Base-by-base conservation (phyloP, 2,113 vertebrate species). In the Anarhynchus alexandrinus region DNA sequence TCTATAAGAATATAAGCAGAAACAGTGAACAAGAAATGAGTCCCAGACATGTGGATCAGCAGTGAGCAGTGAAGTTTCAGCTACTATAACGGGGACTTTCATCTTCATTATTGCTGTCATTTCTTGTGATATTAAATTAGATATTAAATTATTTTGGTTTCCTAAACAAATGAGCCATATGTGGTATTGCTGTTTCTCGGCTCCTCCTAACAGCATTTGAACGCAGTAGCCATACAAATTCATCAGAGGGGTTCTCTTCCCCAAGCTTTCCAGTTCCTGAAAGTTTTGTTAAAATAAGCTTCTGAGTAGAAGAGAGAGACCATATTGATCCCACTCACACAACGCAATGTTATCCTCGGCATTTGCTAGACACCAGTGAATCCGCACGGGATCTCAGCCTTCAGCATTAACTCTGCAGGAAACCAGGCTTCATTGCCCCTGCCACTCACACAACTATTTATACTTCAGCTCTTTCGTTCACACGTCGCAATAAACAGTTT, bases 381-480 rank as follows among this genome's bases (percentile, higher is more conserved):
- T 91, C 92, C 9, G 5, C 84, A 65, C 2, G 6, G 90, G 92
- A 95, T 88, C 93, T 38, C 71, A 90, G 66, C 70, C 90, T 94
- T 57, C 87, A 77, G 82, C 58, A 42, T 32, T 73, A 86, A 2
- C 90, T 20, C 74, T 70, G 19, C 96, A 95, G 90, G 93, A 96
- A 96, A 27, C 47, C 82, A 96, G 71, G 96, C 94, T 96, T 70
- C 93, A 90, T 96, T 96, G 85, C 93, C 76, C 47, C 92, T 96
- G 96, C 94, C 96, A 96, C 91, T 97, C 94, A 94, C 77, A 64
- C 70, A 14, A 30, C 78, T 95, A 88, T 96, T 96, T 91, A 89
- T 87, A 80, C 81, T 96, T 54, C 87, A 88, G 66, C 74, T 95
- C 87, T 90, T 91, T 95, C 45, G 6, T 82, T 95, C 95, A 93